A percentile compares a stretch with the other conserved stretches of the same genome.
These are phyloP conservation scores for Ascaphus truei DNA, from an alignment of 2,113 vertebrate species.

Conservation along the genomic window DNA sequence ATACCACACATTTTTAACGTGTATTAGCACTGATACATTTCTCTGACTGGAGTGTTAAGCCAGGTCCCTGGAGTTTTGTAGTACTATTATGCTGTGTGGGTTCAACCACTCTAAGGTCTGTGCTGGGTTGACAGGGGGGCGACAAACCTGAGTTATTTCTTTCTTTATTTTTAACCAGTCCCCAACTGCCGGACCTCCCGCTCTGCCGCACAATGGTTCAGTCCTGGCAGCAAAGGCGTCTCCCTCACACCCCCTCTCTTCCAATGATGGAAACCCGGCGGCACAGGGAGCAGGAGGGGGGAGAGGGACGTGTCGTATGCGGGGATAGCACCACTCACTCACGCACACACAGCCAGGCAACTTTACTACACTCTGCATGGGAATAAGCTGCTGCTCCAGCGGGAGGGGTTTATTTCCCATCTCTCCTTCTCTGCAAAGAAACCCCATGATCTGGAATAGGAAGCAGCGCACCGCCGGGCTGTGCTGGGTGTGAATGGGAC, in stretches of 20 bases:
- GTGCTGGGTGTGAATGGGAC: neutral
- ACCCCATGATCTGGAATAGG: neutral
- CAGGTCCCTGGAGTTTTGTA: conserved; percentile 61
- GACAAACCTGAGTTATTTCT: conserved; percentile 22
- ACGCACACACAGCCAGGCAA: conserved; percentile 37
- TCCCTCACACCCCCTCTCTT: conserved; percentile 60
- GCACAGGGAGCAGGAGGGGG: neutral
- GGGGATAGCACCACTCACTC: conserved; percentile 53
- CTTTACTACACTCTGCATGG: conserved; percentile 64
- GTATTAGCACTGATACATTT: conserved; percentile 66
- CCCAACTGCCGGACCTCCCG: conserved; percentile 25
- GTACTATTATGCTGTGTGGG: conserved; percentile 59
- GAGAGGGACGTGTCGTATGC: conserved; percentile 53
- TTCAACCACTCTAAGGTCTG: conserved; percentile 63
- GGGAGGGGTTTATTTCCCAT: conserved; percentile 5
- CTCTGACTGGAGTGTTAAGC: conserved; percentile 69
- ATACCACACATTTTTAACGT: conserved; percentile 61
- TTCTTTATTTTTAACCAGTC: neutral
- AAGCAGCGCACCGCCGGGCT: neutral
- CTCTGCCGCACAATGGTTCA: conserved; percentile 59
- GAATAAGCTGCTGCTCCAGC: conserved; percentile 32
- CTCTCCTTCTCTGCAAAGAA: conserved; percentile 8
- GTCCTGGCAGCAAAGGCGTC: conserved; percentile 57
- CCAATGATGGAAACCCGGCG: conserved; percentile 57
- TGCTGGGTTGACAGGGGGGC: conserved; percentile 10